A percentile compares a stretch with the other conserved stretches of the same genome.
Evolutionary conservation across 1,140 invertebrate species (phyloP).

Genomic region (Eumeta japonica): DNA sequence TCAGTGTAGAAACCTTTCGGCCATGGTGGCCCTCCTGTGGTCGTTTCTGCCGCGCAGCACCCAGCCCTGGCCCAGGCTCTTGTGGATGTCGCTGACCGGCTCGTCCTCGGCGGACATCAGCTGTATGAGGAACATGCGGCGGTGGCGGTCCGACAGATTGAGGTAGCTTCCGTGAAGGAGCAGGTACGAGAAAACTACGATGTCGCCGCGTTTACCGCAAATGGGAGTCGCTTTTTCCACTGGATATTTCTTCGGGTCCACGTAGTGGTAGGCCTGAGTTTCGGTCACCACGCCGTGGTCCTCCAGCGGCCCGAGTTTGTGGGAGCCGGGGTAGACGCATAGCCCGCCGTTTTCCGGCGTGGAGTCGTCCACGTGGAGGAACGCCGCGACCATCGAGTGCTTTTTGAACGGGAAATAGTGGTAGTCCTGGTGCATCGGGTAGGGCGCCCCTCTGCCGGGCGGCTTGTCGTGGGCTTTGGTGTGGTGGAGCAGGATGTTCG

Average conservation of each 20-base stretch:
- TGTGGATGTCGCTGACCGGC: slow-evolving; percentile 45
- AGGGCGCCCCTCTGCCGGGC: slow-evolving; percentile 62
- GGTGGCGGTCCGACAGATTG: slow-evolving; percentile 50
- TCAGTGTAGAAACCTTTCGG: slow-evolving; percentile 4
- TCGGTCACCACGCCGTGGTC: slow-evolving; percentile 50
- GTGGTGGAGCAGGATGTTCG: slow-evolving; percentile 62
- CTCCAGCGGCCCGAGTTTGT: slow-evolving; percentile 61
- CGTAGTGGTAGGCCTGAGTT: slow-evolving; percentile 55
- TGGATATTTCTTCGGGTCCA: slow-evolving; percentile 59
- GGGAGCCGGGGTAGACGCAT: slow-evolving; percentile 64
- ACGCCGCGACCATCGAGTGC: slow-evolving; percentile 63
- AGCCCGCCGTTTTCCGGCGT: slow-evolving; percentile 63
- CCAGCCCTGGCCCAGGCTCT: slow-evolving; percentile 56
- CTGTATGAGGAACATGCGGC: slow-evolving; percentile 64
- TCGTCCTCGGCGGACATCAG: slow-evolving; percentile 59
- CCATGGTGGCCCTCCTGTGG: slow-evolving; percentile 2
- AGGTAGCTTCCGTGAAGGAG: slow-evolving; percentile 63
- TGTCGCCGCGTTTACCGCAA: slow-evolving; percentile 55
- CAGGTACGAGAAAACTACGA: slow-evolving; percentile 64
- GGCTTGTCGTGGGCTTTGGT: slow-evolving; percentile 66
- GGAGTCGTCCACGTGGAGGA: slow-evolving; percentile 62
- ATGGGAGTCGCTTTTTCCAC: slow-evolving; percentile 59
- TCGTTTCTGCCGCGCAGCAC: slow-evolving; percentile 54
- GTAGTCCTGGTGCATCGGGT: slow-evolving; percentile 67
- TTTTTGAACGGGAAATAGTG: slow-evolving; percentile 65